Evolutionary conservation across 2,888 invertebrate species (phyloP).

Genomic region (Volucella inanis): DNA sequence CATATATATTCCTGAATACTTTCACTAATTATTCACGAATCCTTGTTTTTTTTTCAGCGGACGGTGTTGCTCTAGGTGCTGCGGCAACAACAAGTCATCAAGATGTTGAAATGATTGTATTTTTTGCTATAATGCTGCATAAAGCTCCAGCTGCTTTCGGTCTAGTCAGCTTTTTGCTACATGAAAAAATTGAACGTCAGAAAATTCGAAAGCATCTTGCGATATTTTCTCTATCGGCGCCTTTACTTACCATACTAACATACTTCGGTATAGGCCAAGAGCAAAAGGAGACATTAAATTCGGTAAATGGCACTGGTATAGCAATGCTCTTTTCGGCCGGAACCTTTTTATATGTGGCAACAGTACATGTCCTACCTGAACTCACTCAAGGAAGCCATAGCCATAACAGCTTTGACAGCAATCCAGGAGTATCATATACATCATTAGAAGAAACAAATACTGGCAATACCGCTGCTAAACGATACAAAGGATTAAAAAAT

Average conservation of each 20-base stretch:
- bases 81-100: slow-evolving; percentile 98
- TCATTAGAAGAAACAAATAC: slow-evolving; percentile 78
- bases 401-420: slow-evolving; percentile 71
- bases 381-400: slow-evolving; percentile 86
- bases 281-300: slow-evolving; percentile 94
- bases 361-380: slow-evolving; percentile 99
- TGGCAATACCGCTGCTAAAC: slow-evolving; percentile 47
- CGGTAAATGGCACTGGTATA: slow-evolving; percentile 95
- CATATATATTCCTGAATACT: no score
- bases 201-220: slow-evolving; percentile 94
- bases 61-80: slow-evolving; percentile 98
- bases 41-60: slow-evolving; percentile 86
- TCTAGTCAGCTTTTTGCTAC: slow-evolving; percentile 97
- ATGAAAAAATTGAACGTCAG: slow-evolving; percentile 94
- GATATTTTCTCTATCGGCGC: slow-evolving; percentile 96
- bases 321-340: slow-evolving; percentile 99
- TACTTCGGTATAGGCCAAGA: slow-evolving; percentile 97
- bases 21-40: neutral
- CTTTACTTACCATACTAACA: slow-evolving; percentile 93
- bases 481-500: slow-evolving; percentile 86
- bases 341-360: slow-evolving; percentile 99
- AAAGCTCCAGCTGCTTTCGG: slow-evolving; percentile 99
- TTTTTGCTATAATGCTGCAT: slow-evolving; percentile 99
- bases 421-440: slow-evolving; percentile 50
- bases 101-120: slow-evolving; percentile 98